A percentile compares a stretch with the other conserved stretches of the same genome.
Conservation (phyloP, 2,797 vertebrate genomes). For the Melanotaenia nigrans region DNA sequence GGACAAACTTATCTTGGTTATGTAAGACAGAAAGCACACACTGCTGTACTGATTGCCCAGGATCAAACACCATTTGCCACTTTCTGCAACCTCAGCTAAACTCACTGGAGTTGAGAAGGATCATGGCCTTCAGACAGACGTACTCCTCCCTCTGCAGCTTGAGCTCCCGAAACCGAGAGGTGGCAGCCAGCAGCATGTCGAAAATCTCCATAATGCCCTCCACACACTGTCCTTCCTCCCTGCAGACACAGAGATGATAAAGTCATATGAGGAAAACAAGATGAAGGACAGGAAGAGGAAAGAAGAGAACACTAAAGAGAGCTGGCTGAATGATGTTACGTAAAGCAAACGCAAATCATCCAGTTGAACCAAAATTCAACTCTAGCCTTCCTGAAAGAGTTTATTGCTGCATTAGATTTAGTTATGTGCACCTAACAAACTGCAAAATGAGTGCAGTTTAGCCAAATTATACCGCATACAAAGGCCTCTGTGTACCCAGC, state of each 20-base stretch:
- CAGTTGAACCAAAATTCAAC: neutral
- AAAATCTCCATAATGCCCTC: constrained; percentile 99
- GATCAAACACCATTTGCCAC: neutral
- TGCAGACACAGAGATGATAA: constrained; percentile 52
- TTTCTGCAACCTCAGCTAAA: constrained; percentile 31
- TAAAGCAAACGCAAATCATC: neutral
- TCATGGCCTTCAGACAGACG: constrained; percentile 97
- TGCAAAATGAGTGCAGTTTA: neutral
- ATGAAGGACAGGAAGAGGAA: neutral
- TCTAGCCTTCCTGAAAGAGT: neutral
- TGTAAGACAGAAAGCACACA: constrained; percentile 1
- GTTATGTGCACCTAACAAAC: neutral
- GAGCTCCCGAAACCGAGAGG: constrained; percentile 93
- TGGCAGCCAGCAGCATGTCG: constrained; percentile 96
- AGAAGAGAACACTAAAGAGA: no score
- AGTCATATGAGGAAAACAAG: neutral
- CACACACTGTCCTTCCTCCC: constrained; percentile 96
- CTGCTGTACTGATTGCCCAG: neutral
- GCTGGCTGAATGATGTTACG: neutral
- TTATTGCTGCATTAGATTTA: neutral
- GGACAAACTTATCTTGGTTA: constrained; percentile 23
- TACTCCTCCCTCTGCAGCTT: constrained; percentile 96
- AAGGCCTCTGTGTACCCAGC: neutral
- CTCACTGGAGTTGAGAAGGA: constrained; percentile 99
- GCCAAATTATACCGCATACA: neutral